Conservation (phyloP, 2,888 invertebrate genomes). For the Galerucella pusilla region DNA sequence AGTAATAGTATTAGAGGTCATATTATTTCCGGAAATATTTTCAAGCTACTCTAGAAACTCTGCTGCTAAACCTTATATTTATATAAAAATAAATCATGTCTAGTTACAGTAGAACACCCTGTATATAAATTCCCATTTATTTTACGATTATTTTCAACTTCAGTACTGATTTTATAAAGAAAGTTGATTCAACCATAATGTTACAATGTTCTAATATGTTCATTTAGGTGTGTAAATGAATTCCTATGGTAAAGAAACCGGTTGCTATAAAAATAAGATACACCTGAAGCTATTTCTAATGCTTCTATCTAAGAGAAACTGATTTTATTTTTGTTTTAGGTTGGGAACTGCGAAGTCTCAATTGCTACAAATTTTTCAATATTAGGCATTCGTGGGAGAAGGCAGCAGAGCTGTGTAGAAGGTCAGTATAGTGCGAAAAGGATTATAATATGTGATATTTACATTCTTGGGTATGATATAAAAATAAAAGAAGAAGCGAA, state of each 20-base stretch:
- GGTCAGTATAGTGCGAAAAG: too few relatives aligned
- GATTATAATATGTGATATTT: background rate
- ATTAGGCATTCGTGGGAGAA: constrained; percentile 96
- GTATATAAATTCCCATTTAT: background rate
- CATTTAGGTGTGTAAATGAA: constrained; percentile 23
- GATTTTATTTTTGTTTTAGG: constrained; percentile 71
- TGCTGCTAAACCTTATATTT: too few relatives aligned
- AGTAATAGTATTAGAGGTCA: too few relatives aligned
- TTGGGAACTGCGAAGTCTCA: constrained; percentile 91
- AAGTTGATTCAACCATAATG: background rate
- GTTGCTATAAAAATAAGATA: constrained; percentile 5
- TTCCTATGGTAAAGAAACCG: constrained; percentile 21
- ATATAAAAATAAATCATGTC: too few relatives aligned
- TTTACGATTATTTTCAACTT: too few relatives aligned
- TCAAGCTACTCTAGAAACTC: too few relatives aligned
- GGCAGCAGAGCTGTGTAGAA: constrained; percentile 93
- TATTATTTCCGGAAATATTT: too few relatives aligned
- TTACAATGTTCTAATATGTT: constrained; percentile 1
- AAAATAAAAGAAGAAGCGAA: background rate
- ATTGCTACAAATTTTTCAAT: constrained; percentile 96
- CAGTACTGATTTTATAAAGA: background rate
- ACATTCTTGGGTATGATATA: background rate
- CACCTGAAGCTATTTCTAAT: background rate
- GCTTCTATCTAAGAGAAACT: too few relatives aligned
- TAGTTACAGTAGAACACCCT: background rate